These are phyloP conservation scores for Pionites leucogaster DNA, from an alignment of 2,113 vertebrate species.

Conservation along the genomic window DNA sequence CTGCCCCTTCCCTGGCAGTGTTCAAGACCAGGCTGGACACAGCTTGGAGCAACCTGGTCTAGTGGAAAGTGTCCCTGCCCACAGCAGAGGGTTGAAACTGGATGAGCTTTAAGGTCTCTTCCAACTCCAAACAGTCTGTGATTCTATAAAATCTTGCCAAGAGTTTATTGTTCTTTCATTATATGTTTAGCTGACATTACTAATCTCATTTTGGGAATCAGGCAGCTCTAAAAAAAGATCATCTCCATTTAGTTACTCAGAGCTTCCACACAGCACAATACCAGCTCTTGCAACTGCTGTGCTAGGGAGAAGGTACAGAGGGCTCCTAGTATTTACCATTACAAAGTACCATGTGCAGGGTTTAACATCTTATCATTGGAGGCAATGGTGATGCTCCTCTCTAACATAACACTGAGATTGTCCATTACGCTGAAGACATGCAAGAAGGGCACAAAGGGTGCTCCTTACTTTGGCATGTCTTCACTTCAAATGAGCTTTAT, in stretches of 20 bases:
- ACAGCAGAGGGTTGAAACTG: neutral
- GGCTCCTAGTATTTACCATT: too few species aligned
- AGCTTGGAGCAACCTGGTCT: neutral
- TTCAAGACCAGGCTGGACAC: neutral
- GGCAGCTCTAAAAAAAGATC: neutral
- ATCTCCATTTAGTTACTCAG: neutral
- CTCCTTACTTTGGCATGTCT: neutral
- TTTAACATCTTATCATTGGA: neutral
- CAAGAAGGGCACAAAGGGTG: neutral
- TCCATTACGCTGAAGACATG: too few species aligned
- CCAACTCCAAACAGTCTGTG: neutral
- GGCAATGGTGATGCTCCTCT: too few species aligned
- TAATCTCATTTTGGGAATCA: neutral
- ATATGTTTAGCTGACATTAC: neutral
- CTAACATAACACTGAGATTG: rapidly evolving
- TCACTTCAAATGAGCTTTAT: neutral
- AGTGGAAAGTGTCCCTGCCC: neutral
- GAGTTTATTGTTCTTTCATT: neutral
- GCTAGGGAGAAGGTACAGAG: neutral
- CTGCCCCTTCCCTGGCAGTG: neutral
- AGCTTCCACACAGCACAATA: neutral
- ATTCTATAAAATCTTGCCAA: neutral
- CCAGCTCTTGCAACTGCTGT: neutral
- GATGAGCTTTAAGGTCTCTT: neutral
- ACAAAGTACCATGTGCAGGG: neutral